A percentile compares a stretch with the other conserved stretches of the same genome.
Evolutionary conservation across 2,113 vertebrate genomes (phyloP).

Genomic region (Phyllostomus discolor): DNA sequence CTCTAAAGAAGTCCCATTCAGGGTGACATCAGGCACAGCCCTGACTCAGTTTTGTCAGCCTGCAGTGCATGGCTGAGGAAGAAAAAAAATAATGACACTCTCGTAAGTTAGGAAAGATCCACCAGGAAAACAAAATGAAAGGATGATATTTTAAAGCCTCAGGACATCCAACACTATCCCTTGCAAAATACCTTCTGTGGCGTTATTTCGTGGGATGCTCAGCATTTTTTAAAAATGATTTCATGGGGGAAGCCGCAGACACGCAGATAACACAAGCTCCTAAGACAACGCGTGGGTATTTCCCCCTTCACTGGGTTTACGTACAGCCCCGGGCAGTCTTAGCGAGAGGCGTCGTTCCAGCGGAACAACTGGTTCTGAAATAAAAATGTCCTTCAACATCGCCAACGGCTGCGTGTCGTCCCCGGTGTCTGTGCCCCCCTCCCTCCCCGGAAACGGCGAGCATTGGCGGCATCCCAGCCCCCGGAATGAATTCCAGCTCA

Average conservation of each 20-base stretch:
- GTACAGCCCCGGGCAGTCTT: neutral
- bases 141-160: neutral
- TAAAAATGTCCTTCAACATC: neutral
- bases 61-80: too few relatives aligned
- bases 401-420: rapidly evolving
- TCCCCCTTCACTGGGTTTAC: neutral
- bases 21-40: neutral
- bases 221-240: neutral
- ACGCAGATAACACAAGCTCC: neutral
- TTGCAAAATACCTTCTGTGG: neutral
- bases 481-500: too few relatives aligned
- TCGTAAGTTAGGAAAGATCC: neutral
- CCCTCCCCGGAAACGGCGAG: neutral
- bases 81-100: neutral
- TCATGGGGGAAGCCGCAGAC: neutral
- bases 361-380: neutral
- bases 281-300: rapidly evolving
- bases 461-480: rapidly evolving
- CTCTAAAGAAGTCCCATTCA: neutral
- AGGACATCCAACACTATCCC: neutral
- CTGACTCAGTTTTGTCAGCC: neutral
- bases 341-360: neutral
- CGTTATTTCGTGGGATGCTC: neutral
- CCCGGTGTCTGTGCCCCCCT: rapidly evolving
- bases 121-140: neutral